Conservation (phyloP, 2,888 invertebrate genomes). For the Oxyscelio sp. region DNA sequence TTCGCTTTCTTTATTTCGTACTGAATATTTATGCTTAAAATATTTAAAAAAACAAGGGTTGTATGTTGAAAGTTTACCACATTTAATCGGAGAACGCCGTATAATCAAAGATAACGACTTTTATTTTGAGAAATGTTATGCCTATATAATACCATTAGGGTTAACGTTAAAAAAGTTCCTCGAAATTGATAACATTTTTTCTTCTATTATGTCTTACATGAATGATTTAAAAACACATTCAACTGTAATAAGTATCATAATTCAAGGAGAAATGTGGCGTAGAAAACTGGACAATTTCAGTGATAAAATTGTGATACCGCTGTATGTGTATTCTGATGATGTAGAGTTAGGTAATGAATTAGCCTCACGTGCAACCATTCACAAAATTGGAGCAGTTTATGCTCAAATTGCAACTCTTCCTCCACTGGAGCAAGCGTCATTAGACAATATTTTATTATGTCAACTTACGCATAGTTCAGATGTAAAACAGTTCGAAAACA, state of each 20-base stretch:
- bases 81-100: conserved; percentile 12
- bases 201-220: too few species aligned
- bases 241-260: too few species aligned
- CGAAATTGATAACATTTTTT: too few species aligned
- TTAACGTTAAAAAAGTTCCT: too few species aligned
- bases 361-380: conserved; percentile 50
- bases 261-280: too few species aligned
- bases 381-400: conserved; percentile 63
- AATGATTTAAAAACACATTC: too few species aligned
- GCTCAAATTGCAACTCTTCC: conserved; percentile 54
- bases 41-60: conserved; percentile 6
- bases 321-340: conserved; percentile 69
- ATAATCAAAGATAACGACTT: not conserved
- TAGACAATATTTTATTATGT: conserved; percentile 59
- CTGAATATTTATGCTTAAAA: conserved; percentile 9
- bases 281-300: too few species aligned
- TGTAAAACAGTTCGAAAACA: conserved; percentile 19
- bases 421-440: conserved; percentile 17
- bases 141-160: not conserved
- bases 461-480: conserved; percentile 42
- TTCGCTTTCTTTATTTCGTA: too few species aligned
- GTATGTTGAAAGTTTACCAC: conserved; percentile 1
- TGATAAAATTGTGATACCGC: too few species aligned
- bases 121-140: conserved; percentile 13
- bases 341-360: conserved; percentile 65